Evolutionary conservation across 2,888 invertebrate genomes (phyloP), one percentile per base, ranked within the genome.

Genomic region (Furcula furcula): DNA sequence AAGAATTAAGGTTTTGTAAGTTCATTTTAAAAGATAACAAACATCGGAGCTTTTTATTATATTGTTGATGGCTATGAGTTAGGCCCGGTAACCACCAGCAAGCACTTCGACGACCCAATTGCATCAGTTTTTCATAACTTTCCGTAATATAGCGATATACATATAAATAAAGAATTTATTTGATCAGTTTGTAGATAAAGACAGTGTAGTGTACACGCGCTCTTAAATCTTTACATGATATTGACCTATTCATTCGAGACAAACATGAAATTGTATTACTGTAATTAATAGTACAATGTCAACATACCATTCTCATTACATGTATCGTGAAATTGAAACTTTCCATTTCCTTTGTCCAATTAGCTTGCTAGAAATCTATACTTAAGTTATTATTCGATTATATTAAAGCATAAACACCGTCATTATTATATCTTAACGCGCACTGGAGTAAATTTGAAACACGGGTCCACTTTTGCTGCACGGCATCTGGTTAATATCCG

Each of bases 351-450:
- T 10, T 7, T 21, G 7, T 21, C 10, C 2, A 21, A 12, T 23
- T 12, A 23, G 12, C 11, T 1, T 12, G 12, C 1, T 23, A 6
- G 0, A 7, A 19, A 19, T 23, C 11, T 12, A 23, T 23, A 23
- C 10, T 30, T 6, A 10, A 11, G 25, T 34, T 31, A 46, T 34
- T 43, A 43, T 49, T 39, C 28, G 38, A 49, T 46, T 46, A 37
- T 23, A 40, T 34, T 38, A 38, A 23, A 25, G 19, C 29, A 39
- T 31, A 36, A 36, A 36, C 30, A 29, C 42, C 34, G 43, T 46
- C 36, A 45, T 32, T 36, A 31, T 23, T 49, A 32, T 45, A 36
- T 36, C 31, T 29, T 35, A 31, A 33, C 33, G 23, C 39, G 37
- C 26, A 35, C 4, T 16, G 30, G 16, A 19, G 26, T 44, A 15